Evolutionary conservation across 1,140 invertebrate species (phyloP).

Genomic region (Megalopta genalis): DNA sequence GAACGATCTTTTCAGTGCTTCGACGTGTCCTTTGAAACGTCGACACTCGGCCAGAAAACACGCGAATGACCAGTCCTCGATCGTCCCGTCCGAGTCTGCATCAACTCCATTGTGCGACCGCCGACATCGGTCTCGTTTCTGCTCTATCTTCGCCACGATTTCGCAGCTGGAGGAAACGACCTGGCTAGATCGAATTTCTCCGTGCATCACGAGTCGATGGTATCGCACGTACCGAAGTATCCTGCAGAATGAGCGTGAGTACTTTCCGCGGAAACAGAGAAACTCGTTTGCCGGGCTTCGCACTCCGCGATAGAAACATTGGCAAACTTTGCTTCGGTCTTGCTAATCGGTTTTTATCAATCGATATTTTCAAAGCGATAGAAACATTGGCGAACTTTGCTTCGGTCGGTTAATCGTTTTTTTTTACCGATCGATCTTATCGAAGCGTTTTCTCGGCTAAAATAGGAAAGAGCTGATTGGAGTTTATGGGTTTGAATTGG

Average conservation of each 20-base stretch:
- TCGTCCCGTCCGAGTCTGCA: background rate
- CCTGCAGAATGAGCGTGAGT: conserved; percentile 57
- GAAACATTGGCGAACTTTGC: no score
- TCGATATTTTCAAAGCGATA: no score
- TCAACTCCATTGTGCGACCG: background rate
- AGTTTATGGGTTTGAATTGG: no score
- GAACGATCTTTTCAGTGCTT: background rate
- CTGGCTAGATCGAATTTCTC: conserved; percentile 35
- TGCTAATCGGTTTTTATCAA: background rate
- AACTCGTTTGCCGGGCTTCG: background rate
- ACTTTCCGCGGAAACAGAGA: conserved; percentile 19
- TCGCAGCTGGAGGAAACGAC: conserved; percentile 10
- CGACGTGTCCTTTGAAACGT: conserved; percentile 9
- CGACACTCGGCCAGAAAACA: conserved; percentile 41
- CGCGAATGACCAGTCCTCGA: conserved; percentile 27
- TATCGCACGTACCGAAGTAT: conserved; percentile 21
- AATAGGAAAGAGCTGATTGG: no score
- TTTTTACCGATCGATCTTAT: no score
- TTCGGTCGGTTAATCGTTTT: no score
- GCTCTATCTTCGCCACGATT: no score
- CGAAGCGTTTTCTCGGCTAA: no score
- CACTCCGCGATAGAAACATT: background rate
- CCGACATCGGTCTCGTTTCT: background rate
- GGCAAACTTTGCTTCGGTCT: background rate
- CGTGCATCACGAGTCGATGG: conserved; percentile 26